A percentile compares a stretch with the other conserved stretches of the same genome.
Conservation (phyloP, 2,888 invertebrate genomes). For the Sphaeridia pumilis region DNA sequence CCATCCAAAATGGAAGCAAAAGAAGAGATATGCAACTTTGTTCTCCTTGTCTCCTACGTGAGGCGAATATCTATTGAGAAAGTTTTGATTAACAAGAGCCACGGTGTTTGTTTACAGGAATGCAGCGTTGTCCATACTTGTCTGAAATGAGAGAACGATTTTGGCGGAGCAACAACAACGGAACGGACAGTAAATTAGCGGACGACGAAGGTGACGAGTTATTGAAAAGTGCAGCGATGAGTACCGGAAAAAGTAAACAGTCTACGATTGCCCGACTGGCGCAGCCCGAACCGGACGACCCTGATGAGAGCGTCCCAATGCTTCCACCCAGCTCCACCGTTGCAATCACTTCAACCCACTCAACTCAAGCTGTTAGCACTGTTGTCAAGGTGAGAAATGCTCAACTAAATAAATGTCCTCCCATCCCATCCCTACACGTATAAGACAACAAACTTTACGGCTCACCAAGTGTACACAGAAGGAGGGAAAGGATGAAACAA, state of each 20-base stretch:
- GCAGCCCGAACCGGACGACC: slow-evolving; percentile 36
- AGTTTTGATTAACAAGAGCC: too few relatives aligned
- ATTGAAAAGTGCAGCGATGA: slow-evolving; percentile 36
- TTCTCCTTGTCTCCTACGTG: too few relatives aligned
- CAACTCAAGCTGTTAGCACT: slow-evolving; percentile 37
- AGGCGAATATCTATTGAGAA: too few relatives aligned
- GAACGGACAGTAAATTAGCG: slow-evolving; percentile 30
- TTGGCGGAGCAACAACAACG: slow-evolving; percentile 36
- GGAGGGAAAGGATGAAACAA: too few relatives aligned
- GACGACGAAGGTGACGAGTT: slow-evolving; percentile 36
- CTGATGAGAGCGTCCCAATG: slow-evolving; percentile 33
- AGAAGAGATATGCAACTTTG: too few relatives aligned
- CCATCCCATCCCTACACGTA: not conserved
- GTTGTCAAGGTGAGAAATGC: slow-evolving; percentile 35
- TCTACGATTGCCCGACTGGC: slow-evolving; percentile 36
- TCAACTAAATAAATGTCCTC: not conserved
- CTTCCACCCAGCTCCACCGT: slow-evolving; percentile 44
- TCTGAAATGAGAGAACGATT: slow-evolving; percentile 37
- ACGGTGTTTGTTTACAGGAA: too few relatives aligned
- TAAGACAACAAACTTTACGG: too few relatives aligned
- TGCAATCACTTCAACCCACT: slow-evolving; percentile 38
- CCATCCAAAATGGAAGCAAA: too few relatives aligned
- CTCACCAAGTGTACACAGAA: too few relatives aligned
- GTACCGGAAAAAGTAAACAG: slow-evolving; percentile 36
- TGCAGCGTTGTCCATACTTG: slow-evolving; percentile 37